These are phyloP conservation scores for Stramonita haemastoma DNA, from an alignment of 2,888 invertebrate species.

Conservation along the genomic window DNA sequence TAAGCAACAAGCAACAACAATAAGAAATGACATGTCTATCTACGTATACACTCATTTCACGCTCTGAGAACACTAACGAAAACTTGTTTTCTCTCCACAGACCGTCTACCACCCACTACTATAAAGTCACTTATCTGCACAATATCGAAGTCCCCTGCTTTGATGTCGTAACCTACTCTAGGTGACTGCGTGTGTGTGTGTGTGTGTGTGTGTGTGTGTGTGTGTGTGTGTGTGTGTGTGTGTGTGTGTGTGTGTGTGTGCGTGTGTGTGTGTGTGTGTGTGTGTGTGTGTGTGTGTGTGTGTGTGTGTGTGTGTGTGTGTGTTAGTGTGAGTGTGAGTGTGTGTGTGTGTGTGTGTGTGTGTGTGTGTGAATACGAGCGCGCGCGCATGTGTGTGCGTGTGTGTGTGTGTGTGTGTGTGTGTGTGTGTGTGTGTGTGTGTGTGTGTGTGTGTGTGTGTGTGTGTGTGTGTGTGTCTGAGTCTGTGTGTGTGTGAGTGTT, in stretches of 20 bases:
- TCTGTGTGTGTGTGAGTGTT: conserved; percentile 4
- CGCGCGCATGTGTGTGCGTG: background rate
- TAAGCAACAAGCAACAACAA: too few species aligned
- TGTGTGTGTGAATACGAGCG: background rate
- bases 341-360: background rate
- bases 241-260: conserved; percentile 14
- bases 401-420: conserved; percentile 25
- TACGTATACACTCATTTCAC: too few species aligned
- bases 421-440: background rate
- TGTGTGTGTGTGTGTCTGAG: background rate
- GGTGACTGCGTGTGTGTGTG: background rate
- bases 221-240: background rate
- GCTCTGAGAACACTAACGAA: too few species aligned
- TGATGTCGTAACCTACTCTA: too few species aligned
- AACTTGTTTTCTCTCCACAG: too few species aligned
- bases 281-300: conserved; percentile 33
- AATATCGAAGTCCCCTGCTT: too few species aligned
- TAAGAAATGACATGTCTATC: too few species aligned
- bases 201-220: conserved; percentile 24
- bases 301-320: too few species aligned
- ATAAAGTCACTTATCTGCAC: too few species aligned
- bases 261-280: conserved; percentile 28
- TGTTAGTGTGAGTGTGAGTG: background rate
- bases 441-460: background rate
- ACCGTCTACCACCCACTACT: too few species aligned